These are phyloP conservation scores for Martes martes DNA, from an alignment of 2,113 vertebrate genomes.

Conservation along the genomic window DNA sequence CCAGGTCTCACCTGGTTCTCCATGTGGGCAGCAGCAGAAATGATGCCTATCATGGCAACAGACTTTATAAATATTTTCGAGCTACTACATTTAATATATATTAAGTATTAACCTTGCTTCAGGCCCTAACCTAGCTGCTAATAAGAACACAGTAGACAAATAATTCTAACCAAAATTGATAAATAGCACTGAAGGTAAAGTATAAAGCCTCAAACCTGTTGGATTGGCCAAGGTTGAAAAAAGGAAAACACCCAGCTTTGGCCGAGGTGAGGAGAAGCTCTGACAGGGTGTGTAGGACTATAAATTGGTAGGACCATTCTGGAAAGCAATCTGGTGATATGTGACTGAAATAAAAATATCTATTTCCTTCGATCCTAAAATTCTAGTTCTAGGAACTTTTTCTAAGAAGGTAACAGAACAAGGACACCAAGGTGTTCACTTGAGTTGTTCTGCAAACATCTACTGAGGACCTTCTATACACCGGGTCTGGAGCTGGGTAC, in stretches of 20 bases:
- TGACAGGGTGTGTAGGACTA: not conserved
- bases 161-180: not conserved
- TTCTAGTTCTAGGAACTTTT: not conserved
- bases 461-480: not conserved
- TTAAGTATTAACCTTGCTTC: not conserved
- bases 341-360: not conserved
- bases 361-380: not conserved
- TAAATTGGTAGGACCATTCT: not conserved
- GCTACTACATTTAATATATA: not conserved
- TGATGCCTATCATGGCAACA: fast-evolving
- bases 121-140: not conserved
- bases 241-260: not conserved
- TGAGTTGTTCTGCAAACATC: not conserved
- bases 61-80: not conserved
- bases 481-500: not conserved
- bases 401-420: not conserved
- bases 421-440: not conserved
- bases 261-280: not conserved
- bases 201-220: not conserved
- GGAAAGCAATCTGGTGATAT: not conserved
- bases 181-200: not conserved
- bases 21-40: not conserved
- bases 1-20: not conserved
- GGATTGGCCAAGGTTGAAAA: not conserved
- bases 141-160: not conserved